Evolutionary conservation across 1,140 invertebrate genomes (phyloP).

Genomic region (Meloidogyne floridensis): DNA sequence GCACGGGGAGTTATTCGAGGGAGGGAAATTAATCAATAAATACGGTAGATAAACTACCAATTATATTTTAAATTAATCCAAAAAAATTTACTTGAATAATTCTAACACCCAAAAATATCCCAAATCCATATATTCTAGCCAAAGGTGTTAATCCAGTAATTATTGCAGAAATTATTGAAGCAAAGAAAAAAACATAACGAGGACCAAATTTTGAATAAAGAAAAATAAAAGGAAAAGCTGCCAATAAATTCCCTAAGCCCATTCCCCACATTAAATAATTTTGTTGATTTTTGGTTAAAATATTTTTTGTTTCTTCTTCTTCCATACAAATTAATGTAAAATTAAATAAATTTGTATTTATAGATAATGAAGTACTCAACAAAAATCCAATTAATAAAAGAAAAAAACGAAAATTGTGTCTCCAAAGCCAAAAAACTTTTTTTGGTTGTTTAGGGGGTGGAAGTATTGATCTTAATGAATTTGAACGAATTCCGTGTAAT

Average conservation of each 20-base stretch:
- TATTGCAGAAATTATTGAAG: constrained; percentile 50
- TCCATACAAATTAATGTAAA: constrained; percentile 49
- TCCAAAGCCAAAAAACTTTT: not conserved
- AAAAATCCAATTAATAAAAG: constrained; percentile 44
- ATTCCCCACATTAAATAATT: constrained; percentile 43
- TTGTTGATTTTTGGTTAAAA: constrained; percentile 3
- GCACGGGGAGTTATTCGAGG: too few relatives aligned
- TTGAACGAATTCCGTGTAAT: not conserved
- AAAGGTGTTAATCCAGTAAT: constrained; percentile 45
- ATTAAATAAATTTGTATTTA: constrained; percentile 54
- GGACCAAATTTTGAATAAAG: constrained; percentile 50
- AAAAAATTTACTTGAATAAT: constrained; percentile 38
- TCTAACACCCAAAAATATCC: constrained; percentile 39
- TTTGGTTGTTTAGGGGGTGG: not conserved
- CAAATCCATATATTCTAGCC: constrained; percentile 29
- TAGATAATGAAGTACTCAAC: constrained; percentile 51
- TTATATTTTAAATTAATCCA: not conserved
- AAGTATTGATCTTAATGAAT: not conserved
- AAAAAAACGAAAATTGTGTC: constrained; percentile 44
- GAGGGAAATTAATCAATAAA: too few relatives aligned
- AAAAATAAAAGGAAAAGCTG: constrained; percentile 50
- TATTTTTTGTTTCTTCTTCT: not conserved
- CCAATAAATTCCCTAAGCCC: constrained; percentile 38
- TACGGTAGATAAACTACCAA: too few relatives aligned
- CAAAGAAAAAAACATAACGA: constrained; percentile 45